Percentiles rank a stretch among this genome's conserved stretches.
Conservation (phyloP, 2,888 invertebrate genomes). For the Sarcophaga rosellei region DNA sequence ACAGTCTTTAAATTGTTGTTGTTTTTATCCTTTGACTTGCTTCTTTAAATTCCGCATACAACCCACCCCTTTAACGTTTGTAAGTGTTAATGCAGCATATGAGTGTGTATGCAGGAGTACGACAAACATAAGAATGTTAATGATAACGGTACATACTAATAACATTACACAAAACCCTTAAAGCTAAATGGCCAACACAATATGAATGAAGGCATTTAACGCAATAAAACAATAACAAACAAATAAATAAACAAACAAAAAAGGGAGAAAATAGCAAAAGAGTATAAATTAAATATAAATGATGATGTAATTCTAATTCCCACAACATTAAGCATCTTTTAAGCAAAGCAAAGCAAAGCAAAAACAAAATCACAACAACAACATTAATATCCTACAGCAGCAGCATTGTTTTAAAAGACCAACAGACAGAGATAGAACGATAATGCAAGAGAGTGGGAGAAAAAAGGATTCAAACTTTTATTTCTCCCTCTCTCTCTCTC, state of each 20-base stretch:
- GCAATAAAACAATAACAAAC: constrained; percentile 18
- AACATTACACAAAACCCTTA: constrained; percentile 41
- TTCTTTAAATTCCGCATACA: background rate
- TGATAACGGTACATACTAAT: constrained; percentile 4
- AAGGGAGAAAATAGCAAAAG: constrained; percentile 6
- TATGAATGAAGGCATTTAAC: constrained; percentile 30
- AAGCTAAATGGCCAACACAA: constrained; percentile 73
- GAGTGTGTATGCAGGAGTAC: background rate
- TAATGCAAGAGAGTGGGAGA: too few species aligned
- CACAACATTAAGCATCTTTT: constrained; percentile 62
- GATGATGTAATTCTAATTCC: constrained; percentile 55
- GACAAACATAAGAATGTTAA: constrained; percentile 18
- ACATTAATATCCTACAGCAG: background rate
- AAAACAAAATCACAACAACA: background rate
- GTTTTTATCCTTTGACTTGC: constrained; percentile 9
- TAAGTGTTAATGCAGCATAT: background rate
- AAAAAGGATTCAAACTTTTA: constrained; percentile 28
- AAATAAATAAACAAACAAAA: constrained; percentile 24
- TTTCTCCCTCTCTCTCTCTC: constrained; percentile 7
- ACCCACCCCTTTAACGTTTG: constrained; percentile 5
- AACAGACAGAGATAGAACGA: background rate
- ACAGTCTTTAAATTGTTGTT: background rate
- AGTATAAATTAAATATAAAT: constrained; percentile 63
- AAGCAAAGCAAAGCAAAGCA: constrained; percentile 23
- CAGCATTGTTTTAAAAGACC: background rate